Conservation (phyloP, 2,113 vertebrate species). For the Falcunculus frontatus region DNA sequence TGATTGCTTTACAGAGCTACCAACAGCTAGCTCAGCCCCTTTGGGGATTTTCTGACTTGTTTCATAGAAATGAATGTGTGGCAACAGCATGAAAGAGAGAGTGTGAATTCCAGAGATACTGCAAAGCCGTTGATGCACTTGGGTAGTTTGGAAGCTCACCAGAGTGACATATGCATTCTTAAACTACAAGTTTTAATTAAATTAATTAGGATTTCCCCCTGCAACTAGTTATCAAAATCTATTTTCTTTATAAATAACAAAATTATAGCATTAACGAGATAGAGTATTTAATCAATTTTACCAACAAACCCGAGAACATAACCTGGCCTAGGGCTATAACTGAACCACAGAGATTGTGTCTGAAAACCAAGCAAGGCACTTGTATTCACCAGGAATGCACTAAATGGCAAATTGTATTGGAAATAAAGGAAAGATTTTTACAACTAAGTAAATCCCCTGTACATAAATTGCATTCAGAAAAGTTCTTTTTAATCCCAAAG, state of each 20-base stretch:
- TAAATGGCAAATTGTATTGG: not conserved
- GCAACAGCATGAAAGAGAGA: not conserved
- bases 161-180: not conserved
- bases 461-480: not conserved
- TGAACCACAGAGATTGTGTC: not conserved
- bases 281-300: not conserved
- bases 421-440: not conserved
- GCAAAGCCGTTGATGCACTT: not conserved
- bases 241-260: not conserved
- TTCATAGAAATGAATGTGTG: not conserved
- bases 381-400: not conserved
- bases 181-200: not conserved
- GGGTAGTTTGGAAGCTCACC: not conserved
- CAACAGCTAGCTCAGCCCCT: not conserved
- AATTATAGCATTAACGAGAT: not conserved
- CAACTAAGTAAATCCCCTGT: not conserved
- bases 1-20: not conserved
- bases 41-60: not conserved
- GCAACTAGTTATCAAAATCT: not conserved
- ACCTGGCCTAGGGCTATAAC: not conserved
- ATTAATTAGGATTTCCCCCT: not conserved
- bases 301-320: accelerated
- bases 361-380: not conserved
- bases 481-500: not conserved
- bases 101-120: not conserved